Percentiles rank a stretch among this genome's conserved stretches.
Evolutionary conservation across 2,888 invertebrate species (phyloP).

Genomic region (Dyspetes luteomarginatus): DNA sequence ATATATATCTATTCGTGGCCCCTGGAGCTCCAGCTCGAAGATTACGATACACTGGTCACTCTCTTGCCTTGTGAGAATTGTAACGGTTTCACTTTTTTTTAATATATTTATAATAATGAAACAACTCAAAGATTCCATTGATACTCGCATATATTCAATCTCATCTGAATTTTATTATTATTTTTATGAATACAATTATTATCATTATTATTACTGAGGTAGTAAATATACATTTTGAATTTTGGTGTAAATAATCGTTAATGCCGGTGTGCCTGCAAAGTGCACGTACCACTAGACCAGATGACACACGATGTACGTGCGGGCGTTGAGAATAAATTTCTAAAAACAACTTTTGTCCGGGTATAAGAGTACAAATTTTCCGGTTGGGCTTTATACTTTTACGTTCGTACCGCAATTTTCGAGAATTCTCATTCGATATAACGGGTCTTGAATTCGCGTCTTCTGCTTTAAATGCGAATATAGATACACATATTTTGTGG

Average conservation of each 20-base stretch:
- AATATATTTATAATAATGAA: background rate
- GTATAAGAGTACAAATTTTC: no score
- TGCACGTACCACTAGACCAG: background rate
- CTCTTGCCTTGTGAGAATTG: conserved; percentile 17
- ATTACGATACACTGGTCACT: conserved; percentile 23
- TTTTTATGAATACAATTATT: background rate
- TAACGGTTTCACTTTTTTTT: conserved; percentile 49
- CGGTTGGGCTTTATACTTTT: no score
- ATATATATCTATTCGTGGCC: background rate
- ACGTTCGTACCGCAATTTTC: no score
- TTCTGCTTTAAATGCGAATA: no score
- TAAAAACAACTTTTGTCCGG: no score
- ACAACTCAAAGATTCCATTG: conserved; percentile 4
- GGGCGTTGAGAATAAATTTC: no score
- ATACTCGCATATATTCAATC: background rate
- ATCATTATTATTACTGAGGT: conserved; percentile 55
- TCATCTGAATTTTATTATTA: conserved; percentile 9
- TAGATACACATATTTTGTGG: no score
- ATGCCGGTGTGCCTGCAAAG: background rate
- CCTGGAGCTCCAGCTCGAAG: conserved; percentile 16
- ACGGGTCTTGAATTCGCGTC: no score
- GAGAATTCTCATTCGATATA: no score
- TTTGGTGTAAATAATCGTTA: conserved; percentile 1
- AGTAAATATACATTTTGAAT: conserved; percentile 45
- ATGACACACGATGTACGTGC: background rate